Evolutionary conservation across 2,113 vertebrate genomes (phyloP).

Genomic region (Cyrtonyx montezumae): DNA sequence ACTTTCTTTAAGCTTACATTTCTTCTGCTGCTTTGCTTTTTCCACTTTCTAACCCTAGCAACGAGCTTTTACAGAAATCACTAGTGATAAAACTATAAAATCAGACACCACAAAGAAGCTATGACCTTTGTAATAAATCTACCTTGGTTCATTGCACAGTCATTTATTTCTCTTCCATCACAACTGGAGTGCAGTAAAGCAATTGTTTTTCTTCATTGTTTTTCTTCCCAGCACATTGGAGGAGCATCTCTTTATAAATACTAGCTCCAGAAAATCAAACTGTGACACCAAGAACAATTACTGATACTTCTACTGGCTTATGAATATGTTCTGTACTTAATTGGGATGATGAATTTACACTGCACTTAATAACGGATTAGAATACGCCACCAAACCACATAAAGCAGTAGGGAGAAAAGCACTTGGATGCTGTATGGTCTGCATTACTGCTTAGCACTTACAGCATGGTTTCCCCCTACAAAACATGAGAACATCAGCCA

Average conservation of each 20-base stretch:
- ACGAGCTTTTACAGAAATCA: background rate
- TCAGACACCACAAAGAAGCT: background rate
- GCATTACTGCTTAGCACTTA: background rate
- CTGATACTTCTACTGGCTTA: background rate
- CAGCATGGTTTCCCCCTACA: background rate
- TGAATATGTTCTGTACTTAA: background rate
- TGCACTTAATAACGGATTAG: background rate
- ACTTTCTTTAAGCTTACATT: constrained; percentile 53
- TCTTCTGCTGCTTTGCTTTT: constrained; percentile 41
- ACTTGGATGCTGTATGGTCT: background rate
- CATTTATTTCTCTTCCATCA: background rate
- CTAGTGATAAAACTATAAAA: background rate
- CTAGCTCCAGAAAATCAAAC: background rate
- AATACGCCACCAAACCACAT: background rate
- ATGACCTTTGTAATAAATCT: background rate
- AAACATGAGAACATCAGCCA: background rate
- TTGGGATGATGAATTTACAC: background rate
- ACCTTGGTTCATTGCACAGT: background rate
- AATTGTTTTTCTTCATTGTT: background rate
- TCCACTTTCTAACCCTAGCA: constrained; percentile 28
- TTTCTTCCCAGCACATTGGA: background rate
- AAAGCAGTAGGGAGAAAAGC: background rate
- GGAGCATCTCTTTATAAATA: background rate
- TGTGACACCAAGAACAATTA: background rate
- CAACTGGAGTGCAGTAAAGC: background rate